Conservation (phyloP, 1,140 invertebrate genomes). For the Metaphire vulgaris region DNA sequence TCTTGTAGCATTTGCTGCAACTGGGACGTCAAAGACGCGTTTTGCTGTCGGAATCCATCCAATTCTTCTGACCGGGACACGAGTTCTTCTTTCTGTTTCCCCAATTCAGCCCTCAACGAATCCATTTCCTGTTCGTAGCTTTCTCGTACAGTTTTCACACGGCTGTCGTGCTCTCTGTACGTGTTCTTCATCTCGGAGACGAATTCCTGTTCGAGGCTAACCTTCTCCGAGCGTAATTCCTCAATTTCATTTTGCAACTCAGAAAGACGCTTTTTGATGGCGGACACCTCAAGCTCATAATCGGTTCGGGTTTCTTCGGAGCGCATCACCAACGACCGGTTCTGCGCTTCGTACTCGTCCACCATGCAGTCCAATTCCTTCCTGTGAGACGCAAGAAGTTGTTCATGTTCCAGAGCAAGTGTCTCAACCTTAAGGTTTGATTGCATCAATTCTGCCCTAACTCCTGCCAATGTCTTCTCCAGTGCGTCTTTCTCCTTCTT, state of each 20-base stretch:
- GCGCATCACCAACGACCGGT: background rate
- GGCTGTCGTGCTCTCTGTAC: background rate
- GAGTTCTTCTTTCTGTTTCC: background rate
- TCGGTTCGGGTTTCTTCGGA: background rate
- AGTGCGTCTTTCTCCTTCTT: background rate
- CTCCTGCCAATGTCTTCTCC: background rate
- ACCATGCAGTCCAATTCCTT: background rate
- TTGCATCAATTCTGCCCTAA: background rate
- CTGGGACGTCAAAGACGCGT: background rate
- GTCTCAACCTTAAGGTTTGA: background rate
- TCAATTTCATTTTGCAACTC: slow-evolving; percentile 4
- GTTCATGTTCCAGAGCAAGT: background rate
- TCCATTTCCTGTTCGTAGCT: slow-evolving; percentile 12
- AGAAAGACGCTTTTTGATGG: slow-evolving; percentile 4
- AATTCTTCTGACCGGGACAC: slow-evolving; percentile 4
- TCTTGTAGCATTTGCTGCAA: background rate
- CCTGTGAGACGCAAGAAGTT: background rate
- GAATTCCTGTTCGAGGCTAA: slow-evolving; percentile 15
- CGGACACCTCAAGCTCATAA: background rate
- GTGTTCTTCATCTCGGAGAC: slow-evolving; percentile 8
- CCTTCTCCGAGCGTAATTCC: background rate
- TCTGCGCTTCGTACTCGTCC: background rate
- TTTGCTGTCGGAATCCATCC: background rate
- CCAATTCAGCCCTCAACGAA: background rate
- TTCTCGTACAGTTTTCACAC: slow-evolving; percentile 11